A percentile compares a stretch with the other conserved stretches of the same genome.
Conservation (phyloP, 2,888 invertebrate species). For the Galerucella calmariensis region DNA sequence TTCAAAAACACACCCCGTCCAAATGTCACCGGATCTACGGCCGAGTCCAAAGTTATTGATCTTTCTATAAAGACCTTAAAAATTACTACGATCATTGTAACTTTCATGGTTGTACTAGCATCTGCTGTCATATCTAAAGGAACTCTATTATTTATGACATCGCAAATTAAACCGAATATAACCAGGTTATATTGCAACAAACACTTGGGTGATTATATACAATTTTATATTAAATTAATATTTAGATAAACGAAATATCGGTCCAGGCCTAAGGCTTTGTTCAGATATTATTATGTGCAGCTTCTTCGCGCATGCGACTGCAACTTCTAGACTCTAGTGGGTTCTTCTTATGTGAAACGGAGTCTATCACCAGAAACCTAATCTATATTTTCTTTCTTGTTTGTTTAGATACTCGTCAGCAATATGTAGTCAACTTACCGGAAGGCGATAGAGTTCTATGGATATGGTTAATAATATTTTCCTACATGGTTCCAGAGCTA, state of each 20-base stretch:
- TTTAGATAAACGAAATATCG: too few species aligned
- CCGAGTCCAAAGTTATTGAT: constrained; percentile 72
- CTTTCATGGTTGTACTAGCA: constrained; percentile 74
- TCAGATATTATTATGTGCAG: too few species aligned
- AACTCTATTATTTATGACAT: constrained; percentile 78
- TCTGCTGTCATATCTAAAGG: constrained; percentile 80
- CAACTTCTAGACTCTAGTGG: too few species aligned
- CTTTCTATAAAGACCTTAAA: constrained; percentile 73
- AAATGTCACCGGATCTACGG: constrained; percentile 76
- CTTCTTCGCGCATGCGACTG: too few species aligned
- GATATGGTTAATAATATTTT: constrained; percentile 83
- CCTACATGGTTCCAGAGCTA: constrained; percentile 81
- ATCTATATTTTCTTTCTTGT: background rate
- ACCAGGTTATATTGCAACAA: constrained; percentile 72
- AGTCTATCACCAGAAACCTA: background rate
- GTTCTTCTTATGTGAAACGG: too few species aligned
- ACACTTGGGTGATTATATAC: constrained; percentile 59
- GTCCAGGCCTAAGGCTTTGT: too few species aligned
- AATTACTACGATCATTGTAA: constrained; percentile 74
- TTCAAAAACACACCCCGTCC: constrained; percentile 80
- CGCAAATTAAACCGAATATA: constrained; percentile 71
- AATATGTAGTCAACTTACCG: constrained; percentile 72
- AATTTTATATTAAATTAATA: too few species aligned
- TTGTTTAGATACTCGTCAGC: constrained; percentile 66
- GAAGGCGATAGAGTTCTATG: constrained; percentile 77